These are phyloP conservation scores for Coilia nasus DNA, from an alignment of 2,797 vertebrate genomes.

Conservation along the genomic window DNA sequence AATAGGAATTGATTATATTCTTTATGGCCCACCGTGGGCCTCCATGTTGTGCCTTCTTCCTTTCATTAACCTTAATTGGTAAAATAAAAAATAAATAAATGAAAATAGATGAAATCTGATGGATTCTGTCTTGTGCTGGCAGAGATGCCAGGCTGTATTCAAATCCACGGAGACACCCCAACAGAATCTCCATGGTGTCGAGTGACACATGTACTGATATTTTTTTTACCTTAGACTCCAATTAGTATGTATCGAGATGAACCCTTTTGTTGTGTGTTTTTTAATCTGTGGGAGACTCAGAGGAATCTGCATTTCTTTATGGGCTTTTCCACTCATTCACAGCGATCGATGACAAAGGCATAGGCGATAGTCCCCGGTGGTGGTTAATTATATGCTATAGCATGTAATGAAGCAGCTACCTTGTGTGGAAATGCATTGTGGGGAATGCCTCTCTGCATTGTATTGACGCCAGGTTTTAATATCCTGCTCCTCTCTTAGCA, in stretches of 20 bases:
- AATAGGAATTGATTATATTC: conserved; percentile 81
- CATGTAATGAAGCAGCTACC: conserved; percentile 39
- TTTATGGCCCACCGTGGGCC: conserved; percentile 66
- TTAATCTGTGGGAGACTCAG: background rate
- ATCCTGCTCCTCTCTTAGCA: conserved; percentile 63
- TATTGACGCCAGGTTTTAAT: conserved; percentile 69
- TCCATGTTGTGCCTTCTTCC: conserved; percentile 71
- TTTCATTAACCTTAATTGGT: conserved; percentile 69
- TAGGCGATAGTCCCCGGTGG: background rate
- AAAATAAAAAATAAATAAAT: conserved; percentile 60
- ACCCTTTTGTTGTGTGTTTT: conserved; percentile 5
- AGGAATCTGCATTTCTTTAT: conserved; percentile 6
- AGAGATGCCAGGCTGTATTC: conserved; percentile 41
- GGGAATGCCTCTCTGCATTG: conserved; percentile 52
- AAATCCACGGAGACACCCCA: background rate
- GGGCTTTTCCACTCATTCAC: background rate
- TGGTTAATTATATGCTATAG: conserved; percentile 19
- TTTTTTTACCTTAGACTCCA: background rate
- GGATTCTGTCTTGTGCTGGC: conserved; percentile 45
- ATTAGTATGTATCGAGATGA: background rate
- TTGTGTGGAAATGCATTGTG: conserved; percentile 38
- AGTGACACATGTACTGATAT: background rate
- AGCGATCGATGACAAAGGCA: background rate
- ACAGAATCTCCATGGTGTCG: background rate
- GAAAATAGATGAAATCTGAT: background rate